phyloP scores from a whole-genome alignment of 2,797 vertebrate species.

The Vultur gryphus region DNA sequence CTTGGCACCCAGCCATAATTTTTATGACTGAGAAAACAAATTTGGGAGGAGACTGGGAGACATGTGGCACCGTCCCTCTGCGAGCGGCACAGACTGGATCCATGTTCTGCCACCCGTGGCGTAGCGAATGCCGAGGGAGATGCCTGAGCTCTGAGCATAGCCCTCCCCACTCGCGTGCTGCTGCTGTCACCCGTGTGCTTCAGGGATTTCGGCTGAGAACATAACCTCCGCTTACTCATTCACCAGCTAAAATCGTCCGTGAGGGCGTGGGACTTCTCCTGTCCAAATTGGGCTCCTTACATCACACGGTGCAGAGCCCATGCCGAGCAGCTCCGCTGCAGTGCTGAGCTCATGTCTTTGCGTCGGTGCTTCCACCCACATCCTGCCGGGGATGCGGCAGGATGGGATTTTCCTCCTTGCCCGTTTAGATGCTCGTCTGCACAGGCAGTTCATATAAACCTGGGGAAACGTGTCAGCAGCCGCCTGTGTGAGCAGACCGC shows the following conservation, averaged over 20 bases:
- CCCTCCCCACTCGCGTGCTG: background rate
- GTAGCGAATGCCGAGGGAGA: background rate
- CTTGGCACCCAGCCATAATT: background rate
- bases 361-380: background rate
- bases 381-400: background rate
- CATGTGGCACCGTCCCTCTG: background rate
- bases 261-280: background rate
- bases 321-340: background rate
- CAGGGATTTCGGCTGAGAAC: background rate
- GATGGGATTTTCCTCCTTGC: background rate
- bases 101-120: fast-evolving
- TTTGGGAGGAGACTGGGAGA: background rate
- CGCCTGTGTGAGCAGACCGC: background rate
- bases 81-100: fast-evolving
- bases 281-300: background rate
- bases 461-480: background rate
- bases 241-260: background rate
- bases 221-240: background rate
- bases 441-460: background rate
- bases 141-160: background rate
- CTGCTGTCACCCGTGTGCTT: background rate
- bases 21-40: background rate
- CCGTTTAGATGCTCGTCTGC: background rate
- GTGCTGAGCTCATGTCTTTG: background rate
- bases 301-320: fast-evolving